Evolutionary conservation across 2,797 vertebrate genomes (phyloP).

Genomic region (Brotula barbata): DNA sequence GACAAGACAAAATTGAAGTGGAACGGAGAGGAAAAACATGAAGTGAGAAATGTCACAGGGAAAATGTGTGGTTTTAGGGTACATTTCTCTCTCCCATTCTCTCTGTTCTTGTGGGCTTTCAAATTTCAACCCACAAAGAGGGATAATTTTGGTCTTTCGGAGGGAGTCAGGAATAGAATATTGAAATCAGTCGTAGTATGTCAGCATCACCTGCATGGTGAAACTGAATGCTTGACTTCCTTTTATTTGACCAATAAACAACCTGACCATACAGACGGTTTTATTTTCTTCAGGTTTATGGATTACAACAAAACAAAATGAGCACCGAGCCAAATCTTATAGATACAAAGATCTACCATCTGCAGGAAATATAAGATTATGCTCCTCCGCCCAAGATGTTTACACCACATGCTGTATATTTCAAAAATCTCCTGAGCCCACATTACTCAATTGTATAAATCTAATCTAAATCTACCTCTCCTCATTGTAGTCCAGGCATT

Average conservation of each 20-base stretch:
- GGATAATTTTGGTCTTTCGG: conserved; percentile 2
- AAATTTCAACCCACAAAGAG: conserved; percentile 11
- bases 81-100: conserved; percentile 6
- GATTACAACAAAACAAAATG: conserved; percentile 9
- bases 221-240: neutral
- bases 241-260: conserved; percentile 11
- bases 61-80: conserved; percentile 6
- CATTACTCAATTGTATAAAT: conserved; percentile 18
- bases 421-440: conserved; percentile 14
- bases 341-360: conserved; percentile 23
- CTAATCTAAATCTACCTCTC: neutral
- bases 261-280: conserved; percentile 8
- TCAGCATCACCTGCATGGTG: conserved; percentile 17
- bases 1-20: neutral
- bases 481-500: conserved; percentile 11
- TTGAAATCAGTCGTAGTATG: neutral
- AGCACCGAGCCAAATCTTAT: neutral
- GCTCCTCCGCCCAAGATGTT: conserved; percentile 18
- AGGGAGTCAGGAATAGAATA: conserved; percentile 18
- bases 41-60: conserved; percentile 16
- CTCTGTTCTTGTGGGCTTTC: conserved; percentile 17
- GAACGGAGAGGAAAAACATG: neutral
- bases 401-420: conserved; percentile 20
- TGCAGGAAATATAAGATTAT: conserved; percentile 14
- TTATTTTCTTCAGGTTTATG: conserved; percentile 10